Evolutionary conservation across 2,113 vertebrate species (phyloP).

Genomic region (zebrafish (Danio rerio)): DNA sequence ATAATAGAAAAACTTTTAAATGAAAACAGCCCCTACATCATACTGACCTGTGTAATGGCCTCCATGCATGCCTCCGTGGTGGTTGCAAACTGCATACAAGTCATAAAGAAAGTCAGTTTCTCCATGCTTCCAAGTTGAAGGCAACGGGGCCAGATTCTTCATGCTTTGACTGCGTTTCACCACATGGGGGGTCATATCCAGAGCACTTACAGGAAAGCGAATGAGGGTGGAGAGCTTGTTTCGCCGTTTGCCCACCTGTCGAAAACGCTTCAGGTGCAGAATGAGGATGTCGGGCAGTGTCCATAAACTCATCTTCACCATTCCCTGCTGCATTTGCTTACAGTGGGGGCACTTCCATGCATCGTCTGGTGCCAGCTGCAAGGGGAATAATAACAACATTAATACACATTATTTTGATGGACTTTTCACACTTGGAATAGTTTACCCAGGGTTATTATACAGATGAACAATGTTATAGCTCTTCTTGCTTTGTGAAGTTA

Average conservation of each 20-base stretch:
- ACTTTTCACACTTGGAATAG: too few species aligned
- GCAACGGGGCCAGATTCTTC: constrained; percentile 94
- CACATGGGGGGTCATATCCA: constrained; percentile 98
- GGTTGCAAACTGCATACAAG: constrained; percentile 96
- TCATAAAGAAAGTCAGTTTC: constrained; percentile 94
- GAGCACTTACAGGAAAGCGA: constrained; percentile 86
- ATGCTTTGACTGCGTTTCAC: constrained; percentile 97
- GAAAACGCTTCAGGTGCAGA: constrained; percentile 93
- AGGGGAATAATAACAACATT: neutral
- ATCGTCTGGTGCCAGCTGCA: constrained; percentile 93
- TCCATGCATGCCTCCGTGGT: constrained; percentile 97
- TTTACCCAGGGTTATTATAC: too few species aligned
- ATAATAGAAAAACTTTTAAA: neutral
- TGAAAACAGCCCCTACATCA: neutral
- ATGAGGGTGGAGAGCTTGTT: constrained; percentile 97
- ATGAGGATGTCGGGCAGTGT: constrained; percentile 86
- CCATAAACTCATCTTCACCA: constrained; percentile 93
- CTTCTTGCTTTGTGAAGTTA: too few species aligned
- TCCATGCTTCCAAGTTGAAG: constrained; percentile 93
- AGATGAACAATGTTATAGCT: too few species aligned
- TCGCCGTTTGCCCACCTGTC: constrained; percentile 92
- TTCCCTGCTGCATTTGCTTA: constrained; percentile 96
- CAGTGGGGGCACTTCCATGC: constrained; percentile 97
- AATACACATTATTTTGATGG: too few species aligned
- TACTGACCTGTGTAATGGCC: constrained; percentile 93